These are phyloP conservation scores for Ichneumoninae sp. DNA, from an alignment of 2,888 invertebrate genomes.

Conservation along the genomic window DNA sequence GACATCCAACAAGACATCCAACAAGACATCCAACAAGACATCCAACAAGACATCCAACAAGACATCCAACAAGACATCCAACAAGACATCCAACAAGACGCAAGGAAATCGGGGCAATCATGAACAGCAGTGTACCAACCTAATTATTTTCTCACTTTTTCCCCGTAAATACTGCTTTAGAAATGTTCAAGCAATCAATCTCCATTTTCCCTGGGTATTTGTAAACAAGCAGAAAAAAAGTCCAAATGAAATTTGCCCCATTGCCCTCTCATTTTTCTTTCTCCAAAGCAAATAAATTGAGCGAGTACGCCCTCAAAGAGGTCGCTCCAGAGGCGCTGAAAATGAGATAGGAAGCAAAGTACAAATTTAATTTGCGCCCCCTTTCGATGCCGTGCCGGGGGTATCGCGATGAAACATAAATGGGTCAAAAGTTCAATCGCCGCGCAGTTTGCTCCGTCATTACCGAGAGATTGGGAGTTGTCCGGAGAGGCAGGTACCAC, in stretches of 20 bases:
- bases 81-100: too few species aligned
- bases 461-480: neutral
- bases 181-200: neutral
- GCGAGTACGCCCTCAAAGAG: neutral
- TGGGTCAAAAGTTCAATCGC: conserved; percentile 14
- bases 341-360: neutral
- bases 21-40: too few species aligned
- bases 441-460: neutral
- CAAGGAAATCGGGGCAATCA: too few species aligned
- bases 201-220: neutral
- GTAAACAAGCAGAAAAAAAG: neutral
- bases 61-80: too few species aligned
- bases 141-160: neutral
- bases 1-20: too few species aligned
- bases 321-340: neutral
- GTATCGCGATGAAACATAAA: neutral
- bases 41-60: too few species aligned
- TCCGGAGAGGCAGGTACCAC: neutral
- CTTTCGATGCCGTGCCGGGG: neutral
- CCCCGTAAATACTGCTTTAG: neutral
- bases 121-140: neutral
- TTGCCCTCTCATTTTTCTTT: neutral
- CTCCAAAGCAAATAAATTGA: neutral
- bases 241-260: neutral
- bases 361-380: neutral